phyloP scores from a whole-genome alignment of 1,140 invertebrate genomes.

The Drosophila pseudoobscura region DNA sequence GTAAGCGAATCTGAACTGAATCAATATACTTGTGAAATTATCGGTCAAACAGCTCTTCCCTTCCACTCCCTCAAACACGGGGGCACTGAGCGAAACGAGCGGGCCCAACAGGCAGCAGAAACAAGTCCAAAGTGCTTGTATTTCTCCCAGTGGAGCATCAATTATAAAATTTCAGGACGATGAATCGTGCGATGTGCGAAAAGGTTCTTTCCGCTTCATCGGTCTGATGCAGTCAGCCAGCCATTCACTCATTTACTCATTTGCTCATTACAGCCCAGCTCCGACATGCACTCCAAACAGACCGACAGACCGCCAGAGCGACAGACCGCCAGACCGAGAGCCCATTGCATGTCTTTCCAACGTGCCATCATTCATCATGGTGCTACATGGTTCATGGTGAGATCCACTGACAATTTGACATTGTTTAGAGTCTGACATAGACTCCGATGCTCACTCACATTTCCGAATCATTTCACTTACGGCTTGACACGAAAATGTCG shows the following conservation, averaged over 20 bases:
- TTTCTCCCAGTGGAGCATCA: slow-evolving; percentile 20
- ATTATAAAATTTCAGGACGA: slow-evolving; percentile 47
- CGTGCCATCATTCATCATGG: slow-evolving; percentile 15
- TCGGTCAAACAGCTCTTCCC: neutral
- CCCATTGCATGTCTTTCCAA: slow-evolving; percentile 20
- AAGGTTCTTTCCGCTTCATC: slow-evolving; percentile 47
- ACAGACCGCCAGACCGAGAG: neutral
- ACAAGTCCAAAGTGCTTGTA: no score
- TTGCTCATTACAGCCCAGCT: slow-evolving; percentile 15
- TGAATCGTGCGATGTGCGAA: neutral
- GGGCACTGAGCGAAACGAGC: slow-evolving; percentile 3
- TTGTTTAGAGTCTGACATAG: slow-evolving; percentile 13
- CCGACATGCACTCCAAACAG: neutral
- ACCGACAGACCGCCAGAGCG: neutral
- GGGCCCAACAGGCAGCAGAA: no score
- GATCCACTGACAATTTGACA: slow-evolving; percentile 35
- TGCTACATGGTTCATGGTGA: neutral
- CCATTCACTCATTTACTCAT: slow-evolving; percentile 19
- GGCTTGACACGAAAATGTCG: no score
- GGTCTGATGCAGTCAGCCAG: slow-evolving; percentile 32
- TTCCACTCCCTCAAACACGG: neutral
- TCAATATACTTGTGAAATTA: slow-evolving; percentile 60
- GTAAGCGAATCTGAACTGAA: slow-evolving; percentile 43
- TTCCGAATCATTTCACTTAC: neutral
- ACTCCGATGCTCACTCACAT: neutral